A percentile compares a stretch with the other conserved stretches of the same genome.
These are phyloP conservation scores for Tragelaphus imberbis DNA, from an alignment of 2,113 vertebrate species.

Conservation along the genomic window DNA sequence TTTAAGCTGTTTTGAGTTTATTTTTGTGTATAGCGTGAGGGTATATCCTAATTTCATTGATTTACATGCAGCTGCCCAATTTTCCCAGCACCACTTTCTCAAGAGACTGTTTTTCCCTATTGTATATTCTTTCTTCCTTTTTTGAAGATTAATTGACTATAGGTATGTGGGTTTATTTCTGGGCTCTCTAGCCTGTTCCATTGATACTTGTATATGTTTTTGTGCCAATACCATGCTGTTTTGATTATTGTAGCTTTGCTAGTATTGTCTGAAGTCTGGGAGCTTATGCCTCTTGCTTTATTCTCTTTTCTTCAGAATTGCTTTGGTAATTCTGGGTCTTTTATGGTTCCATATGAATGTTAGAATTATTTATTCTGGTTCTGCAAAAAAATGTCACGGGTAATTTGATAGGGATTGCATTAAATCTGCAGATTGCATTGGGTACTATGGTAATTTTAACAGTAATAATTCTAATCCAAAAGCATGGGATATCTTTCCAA, in stretches of 20 bases:
- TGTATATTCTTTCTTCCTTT: not conserved
- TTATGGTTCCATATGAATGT: not conserved
- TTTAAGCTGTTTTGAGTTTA: not conserved
- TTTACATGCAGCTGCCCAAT: not conserved
- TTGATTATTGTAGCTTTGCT: not conserved
- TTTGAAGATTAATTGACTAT: not conserved
- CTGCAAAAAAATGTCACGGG: not conserved
- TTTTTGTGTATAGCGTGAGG: not conserved
- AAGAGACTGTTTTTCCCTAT: not conserved
- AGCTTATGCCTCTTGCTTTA: not conserved
- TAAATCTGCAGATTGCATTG: not conserved
- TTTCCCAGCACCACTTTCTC: not conserved
- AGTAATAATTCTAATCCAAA: not conserved
- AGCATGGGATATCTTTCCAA: not conserved
- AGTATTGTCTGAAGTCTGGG: not conserved
- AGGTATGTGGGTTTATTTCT: not conserved
- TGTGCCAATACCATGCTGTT: not conserved
- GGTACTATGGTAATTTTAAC: not conserved
- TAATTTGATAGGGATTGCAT: not conserved
- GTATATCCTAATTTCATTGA: not conserved
- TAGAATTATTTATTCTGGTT: not conserved
- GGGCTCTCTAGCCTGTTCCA: not conserved
- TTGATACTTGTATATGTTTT: not conserved
- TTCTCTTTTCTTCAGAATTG: not conserved
- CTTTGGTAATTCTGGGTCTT: not conserved